A percentile compares a stretch with the other conserved stretches of the same genome.
phyloP scores from a whole-genome alignment of 2,888 invertebrate genomes.

The Amblyteles armatorius region DNA sequence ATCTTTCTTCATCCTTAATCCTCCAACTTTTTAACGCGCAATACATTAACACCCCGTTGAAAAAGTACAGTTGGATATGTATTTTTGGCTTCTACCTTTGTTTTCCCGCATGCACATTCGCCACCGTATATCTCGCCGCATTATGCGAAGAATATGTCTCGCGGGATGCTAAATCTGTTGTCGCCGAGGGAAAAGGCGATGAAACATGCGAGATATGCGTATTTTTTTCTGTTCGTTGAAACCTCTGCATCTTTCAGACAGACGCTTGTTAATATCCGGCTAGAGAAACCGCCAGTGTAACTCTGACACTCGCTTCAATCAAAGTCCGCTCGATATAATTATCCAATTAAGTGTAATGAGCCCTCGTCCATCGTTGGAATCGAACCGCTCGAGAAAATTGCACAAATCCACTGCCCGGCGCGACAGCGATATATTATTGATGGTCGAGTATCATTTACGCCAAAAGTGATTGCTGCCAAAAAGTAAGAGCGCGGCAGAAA shows the following conservation, averaged over 20 bases:
- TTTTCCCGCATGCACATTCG: neutral
- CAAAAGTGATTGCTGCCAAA: too few relatives aligned
- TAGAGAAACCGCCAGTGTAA: neutral
- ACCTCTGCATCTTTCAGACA: neutral
- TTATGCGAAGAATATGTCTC: constrained; percentile 67
- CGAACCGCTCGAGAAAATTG: constrained; percentile 30
- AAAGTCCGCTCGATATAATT: constrained; percentile 58
- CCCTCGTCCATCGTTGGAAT: constrained; percentile 53
- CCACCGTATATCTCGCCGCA: constrained; percentile 63
- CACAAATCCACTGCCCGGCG: neutral
- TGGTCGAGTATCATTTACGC: constrained; percentile 1
- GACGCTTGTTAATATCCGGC: neutral
- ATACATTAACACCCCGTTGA: neutral
- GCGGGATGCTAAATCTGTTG: constrained; percentile 64
- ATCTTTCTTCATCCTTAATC: constrained; percentile 19
- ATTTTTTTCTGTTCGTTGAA: constrained; percentile 3
- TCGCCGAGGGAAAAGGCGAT: constrained; percentile 54
- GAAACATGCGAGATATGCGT: constrained; percentile 47
- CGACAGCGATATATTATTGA: constrained; percentile 63
- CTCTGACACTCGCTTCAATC: constrained; percentile 39
- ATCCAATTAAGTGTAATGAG: constrained; percentile 63
- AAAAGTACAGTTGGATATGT: neutral
- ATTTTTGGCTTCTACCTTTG: neutral
- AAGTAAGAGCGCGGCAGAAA: too few relatives aligned
- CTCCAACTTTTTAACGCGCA: constrained; percentile 43